These are phyloP conservation scores for Heterodera carotae DNA, from an alignment of 1,140 invertebrate genomes.

Conservation along the genomic window DNA sequence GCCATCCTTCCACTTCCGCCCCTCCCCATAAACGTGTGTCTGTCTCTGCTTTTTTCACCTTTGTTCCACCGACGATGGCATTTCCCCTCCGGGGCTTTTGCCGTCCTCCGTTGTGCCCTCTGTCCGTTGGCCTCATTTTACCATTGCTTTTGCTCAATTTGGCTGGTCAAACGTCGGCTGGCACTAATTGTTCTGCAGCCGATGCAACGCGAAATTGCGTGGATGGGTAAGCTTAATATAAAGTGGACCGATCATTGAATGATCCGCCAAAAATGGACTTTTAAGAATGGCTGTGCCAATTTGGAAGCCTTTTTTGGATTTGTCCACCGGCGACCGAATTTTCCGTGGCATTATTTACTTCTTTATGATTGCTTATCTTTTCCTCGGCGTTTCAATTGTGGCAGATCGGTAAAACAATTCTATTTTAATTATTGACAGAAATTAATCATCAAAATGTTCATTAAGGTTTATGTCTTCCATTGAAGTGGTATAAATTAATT, in stretches of 20 bases:
- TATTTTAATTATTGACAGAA: conserved; percentile 72
- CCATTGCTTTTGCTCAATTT: conserved; percentile 3
- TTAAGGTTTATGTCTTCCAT: no score
- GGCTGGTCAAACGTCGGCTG: conserved; percentile 33
- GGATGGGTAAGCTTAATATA: conserved; percentile 50
- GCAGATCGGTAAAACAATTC: conserved; percentile 98
- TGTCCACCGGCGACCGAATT: conserved; percentile 73
- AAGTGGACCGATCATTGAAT: background rate
- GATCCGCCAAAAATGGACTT: background rate
- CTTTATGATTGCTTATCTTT: conserved; percentile 83
- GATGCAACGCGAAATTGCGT: conserved; percentile 65
- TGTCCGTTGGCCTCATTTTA: background rate
- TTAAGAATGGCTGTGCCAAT: conserved; percentile 34
- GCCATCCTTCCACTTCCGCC: background rate
- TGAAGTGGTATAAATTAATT: no score
- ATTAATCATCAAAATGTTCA: background rate
- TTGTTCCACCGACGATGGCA: background rate
- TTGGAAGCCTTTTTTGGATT: conserved; percentile 73
- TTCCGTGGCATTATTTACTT: conserved; percentile 89
- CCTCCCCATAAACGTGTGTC: background rate
- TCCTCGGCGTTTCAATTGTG: conserved; percentile 96
- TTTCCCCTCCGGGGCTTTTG: background rate
- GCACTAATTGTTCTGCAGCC: conserved; percentile 63
- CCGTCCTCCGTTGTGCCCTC: background rate
- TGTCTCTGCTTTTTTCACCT: background rate